Percentiles rank a stretch among this genome's conserved stretches.
Evolutionary conservation across 2,797 vertebrate genomes (phyloP).

Genomic region (Anniella stebbinsi): DNA sequence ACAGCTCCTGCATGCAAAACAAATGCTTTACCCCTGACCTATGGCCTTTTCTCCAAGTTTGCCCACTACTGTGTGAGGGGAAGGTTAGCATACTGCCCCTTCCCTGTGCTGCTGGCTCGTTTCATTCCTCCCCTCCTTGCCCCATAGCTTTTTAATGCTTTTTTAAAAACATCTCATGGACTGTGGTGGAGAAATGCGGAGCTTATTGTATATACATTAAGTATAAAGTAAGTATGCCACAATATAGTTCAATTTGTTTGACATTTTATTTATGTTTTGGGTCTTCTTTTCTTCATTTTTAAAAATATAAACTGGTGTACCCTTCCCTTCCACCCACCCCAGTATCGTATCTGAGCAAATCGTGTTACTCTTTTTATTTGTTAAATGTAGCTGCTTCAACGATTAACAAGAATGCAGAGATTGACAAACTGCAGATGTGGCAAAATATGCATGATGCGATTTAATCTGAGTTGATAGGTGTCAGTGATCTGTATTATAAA

Average conservation of each 20-base stretch:
- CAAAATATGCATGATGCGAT: constrained; percentile 75
- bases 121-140: neutral
- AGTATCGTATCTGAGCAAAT: neutral
- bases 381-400: constrained; percentile 51
- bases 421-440: constrained; percentile 76
- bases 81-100: neutral
- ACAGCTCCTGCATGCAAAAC: no score
- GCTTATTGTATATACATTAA: neutral
- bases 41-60: no score
- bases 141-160: neutral
- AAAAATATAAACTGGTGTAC: neutral
- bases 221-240: neutral
- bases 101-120: neutral
- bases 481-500: constrained; percentile 79
- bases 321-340: neutral
- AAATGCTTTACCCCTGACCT: neutral
- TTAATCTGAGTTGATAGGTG: constrained; percentile 79
- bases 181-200: neutral
- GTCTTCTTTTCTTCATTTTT: neutral
- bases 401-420: constrained; percentile 71
- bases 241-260: neutral
- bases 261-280: constrained; percentile 18
- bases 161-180: neutral
- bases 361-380: neutral
- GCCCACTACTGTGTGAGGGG: no score